Conservation (phyloP, 1,140 invertebrate genomes). For the Ceratina australensis region DNA sequence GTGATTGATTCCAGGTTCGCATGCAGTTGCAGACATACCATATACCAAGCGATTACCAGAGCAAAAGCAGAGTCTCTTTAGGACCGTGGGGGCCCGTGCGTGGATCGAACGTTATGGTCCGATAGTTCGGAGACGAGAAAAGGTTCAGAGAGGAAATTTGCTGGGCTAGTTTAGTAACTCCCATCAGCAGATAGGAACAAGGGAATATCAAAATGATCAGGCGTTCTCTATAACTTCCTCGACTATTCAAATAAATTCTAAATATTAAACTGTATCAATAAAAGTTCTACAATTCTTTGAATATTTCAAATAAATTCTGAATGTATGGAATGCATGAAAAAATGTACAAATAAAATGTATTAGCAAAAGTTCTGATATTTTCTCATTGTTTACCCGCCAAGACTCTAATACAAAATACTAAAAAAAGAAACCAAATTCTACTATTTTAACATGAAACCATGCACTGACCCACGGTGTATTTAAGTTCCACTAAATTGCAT, state of each 20-base stretch:
- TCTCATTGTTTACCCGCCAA: too few relatives aligned
- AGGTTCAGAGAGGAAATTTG: slow-evolving; percentile 27
- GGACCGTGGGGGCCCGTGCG: slow-evolving; percentile 58
- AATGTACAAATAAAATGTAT: too few relatives aligned
- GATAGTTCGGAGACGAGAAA: neutral
- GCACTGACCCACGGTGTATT: too few relatives aligned
- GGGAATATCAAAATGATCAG: neutral
- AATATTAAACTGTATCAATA: too few relatives aligned
- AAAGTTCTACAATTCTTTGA: too few relatives aligned
- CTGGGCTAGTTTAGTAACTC: slow-evolving; percentile 26
- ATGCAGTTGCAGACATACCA: slow-evolving; percentile 72
- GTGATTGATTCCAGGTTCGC: slow-evolving; percentile 36
- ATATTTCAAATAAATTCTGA: too few relatives aligned
- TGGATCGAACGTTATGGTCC: slow-evolving; percentile 52
- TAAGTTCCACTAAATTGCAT: too few relatives aligned
- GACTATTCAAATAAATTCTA: too few relatives aligned
- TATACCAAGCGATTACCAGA: slow-evolving; percentile 77
- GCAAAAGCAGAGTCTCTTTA: slow-evolving; percentile 77
- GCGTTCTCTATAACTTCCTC: neutral
- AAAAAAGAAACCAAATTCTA: too few relatives aligned
- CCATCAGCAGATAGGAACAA: neutral
- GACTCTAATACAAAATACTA: neutral
- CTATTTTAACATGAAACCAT: too few relatives aligned
- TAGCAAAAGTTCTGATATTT: too few relatives aligned
- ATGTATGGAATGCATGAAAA: too few relatives aligned